Base-by-base conservation (phyloP, 2,888 invertebrate species). In the Monopis laevigella region DNA sequence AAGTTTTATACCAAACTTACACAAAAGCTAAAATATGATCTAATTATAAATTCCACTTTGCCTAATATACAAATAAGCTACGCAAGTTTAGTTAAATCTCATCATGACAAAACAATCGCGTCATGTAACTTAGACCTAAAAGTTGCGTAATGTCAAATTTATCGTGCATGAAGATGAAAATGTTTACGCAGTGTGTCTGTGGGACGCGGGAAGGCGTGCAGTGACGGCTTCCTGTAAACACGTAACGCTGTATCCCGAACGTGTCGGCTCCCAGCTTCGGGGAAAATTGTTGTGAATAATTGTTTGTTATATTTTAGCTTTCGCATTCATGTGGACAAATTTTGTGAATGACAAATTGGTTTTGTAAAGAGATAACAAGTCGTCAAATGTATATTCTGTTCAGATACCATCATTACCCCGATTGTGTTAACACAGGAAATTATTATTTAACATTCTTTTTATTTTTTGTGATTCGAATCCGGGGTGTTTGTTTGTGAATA, bases 191-290 rank as follows among this genome's bases (percentile, higher is more conserved):
- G 54, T 24, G 34, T 28, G 36, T 38, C 40, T 29, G 38, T 27
- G 41, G 45, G 39, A 29, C 40, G 44, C 36, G 46, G 41, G 53
- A 56, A 13, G 55, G 54, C 59, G 55, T 56, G 55, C 56, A 50
- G 53, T 27, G 50, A 58, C 58, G 65, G 56, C 59, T 66, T 66
- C 65, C 64, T 69, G 70, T 71, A 66, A 72, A 72, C 69, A 71
- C 59, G 62, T 65, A 59, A 35, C 56, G 65, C 67, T 69, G 66
- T 68, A 56, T 57, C 57, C 52, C 51, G 54, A 58, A 58, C 59
- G 56, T 55, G 60, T 59, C 55, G 56, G 56, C 51, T 51, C 55
- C 59, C 55, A 57, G 58, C 58, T 55, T 58, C 50, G 44, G 50
- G 51, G 51, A 52, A 58, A 58, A 61, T 46, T 38, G 39, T 26